A percentile compares a stretch with the other conserved stretches of the same genome.
Conservation (phyloP, 2,113 vertebrate species). For the Phainopepla nitens region DNA sequence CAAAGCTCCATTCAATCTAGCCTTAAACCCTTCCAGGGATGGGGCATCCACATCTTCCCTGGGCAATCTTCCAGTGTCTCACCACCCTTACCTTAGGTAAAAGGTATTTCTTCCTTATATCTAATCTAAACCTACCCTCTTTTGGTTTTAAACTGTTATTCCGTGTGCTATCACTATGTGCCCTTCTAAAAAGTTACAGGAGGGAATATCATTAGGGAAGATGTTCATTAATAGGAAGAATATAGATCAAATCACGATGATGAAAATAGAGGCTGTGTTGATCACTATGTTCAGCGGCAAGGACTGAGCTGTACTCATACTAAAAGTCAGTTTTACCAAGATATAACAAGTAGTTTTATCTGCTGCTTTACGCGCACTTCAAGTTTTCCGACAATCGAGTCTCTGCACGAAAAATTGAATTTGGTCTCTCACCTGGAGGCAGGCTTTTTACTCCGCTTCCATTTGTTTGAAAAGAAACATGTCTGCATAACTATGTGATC, state of each 20-base stretch:
- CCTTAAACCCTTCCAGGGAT: rapidly evolving
- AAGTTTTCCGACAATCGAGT: not conserved
- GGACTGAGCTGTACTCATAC: not conserved
- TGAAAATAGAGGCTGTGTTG: not conserved
- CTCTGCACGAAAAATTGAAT: not conserved
- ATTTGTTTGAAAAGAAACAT: not conserved
- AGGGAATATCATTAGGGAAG: not conserved
- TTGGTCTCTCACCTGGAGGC: not conserved
- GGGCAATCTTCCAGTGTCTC: not conserved
- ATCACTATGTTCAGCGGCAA: not conserved
- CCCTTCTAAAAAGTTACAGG: not conserved
- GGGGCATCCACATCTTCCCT: not conserved
- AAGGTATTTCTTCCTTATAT: not conserved
- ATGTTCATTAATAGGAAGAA: not conserved
- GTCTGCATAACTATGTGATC: not conserved
- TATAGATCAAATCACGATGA: not conserved
- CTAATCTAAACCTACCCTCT: not conserved
- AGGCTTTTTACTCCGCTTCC: not conserved
- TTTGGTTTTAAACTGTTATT: not conserved
- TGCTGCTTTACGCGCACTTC: not conserved
- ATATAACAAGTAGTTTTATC: not conserved
- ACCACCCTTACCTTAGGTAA: not conserved
- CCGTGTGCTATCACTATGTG: not conserved
- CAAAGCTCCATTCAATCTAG: not conserved
- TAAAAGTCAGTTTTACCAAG: not conserved